Percentiles rank a stretch among this genome's conserved stretches.
phyloP scores from a whole-genome alignment of 1,140 invertebrate genomes.

The Anastatus disparis region DNA sequence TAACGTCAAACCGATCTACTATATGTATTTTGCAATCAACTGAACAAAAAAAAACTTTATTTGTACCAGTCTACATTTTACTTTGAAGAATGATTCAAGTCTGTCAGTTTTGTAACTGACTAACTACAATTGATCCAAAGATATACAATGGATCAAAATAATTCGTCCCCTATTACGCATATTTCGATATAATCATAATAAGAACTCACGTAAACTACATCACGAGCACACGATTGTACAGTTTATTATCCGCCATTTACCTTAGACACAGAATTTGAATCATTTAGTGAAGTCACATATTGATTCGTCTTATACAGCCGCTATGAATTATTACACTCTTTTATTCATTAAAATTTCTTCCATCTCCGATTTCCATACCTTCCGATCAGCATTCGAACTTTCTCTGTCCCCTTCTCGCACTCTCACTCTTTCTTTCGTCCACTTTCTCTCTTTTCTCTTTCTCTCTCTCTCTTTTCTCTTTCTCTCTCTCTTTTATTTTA shows the following conservation, averaged over 20 bases:
- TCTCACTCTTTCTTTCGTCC: background rate
- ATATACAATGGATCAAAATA: background rate
- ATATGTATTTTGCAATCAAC: conserved; percentile 3
- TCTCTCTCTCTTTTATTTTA: background rate
- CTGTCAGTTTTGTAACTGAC: conserved; percentile 5
- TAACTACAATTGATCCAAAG: conserved; percentile 11
- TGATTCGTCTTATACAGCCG: conserved; percentile 10
- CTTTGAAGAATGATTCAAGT: conserved; percentile 6
- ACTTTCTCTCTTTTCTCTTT: background rate
- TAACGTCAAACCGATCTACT: background rate
- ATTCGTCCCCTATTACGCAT: conserved; percentile 4
- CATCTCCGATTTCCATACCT: background rate
- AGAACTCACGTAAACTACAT: conserved; percentile 19
- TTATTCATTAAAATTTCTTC: background rate
- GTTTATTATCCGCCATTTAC: background rate
- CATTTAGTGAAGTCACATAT: background rate
- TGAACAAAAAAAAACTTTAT: conserved; percentile 4
- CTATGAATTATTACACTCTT: background rate
- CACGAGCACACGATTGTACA: conserved; percentile 22
- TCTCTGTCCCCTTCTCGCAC: background rate
- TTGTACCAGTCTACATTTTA: background rate
- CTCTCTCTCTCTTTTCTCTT: background rate
- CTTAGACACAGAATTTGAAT: conserved; percentile 21
- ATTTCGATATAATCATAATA: conserved; percentile 8
- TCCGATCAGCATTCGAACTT: background rate